These are phyloP conservation scores for Ceryle rudis DNA, from an alignment of 2,797 vertebrate species.

Conservation along the genomic window DNA sequence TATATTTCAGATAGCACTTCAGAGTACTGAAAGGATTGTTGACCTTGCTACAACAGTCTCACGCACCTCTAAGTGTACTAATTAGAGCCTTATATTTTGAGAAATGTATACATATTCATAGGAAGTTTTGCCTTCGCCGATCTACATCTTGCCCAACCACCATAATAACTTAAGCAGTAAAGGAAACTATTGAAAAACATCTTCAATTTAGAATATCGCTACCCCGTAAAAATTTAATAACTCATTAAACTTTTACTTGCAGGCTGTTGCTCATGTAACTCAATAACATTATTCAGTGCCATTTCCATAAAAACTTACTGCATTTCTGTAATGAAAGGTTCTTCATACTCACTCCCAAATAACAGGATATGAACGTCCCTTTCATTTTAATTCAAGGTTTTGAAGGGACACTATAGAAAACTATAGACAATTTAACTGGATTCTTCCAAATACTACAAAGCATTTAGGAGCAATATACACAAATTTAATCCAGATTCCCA, in stretches of 20 bases:
- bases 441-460: not conserved
- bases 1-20: not conserved
- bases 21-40: not conserved
- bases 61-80: not conserved
- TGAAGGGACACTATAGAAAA: not conserved
- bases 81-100: not conserved
- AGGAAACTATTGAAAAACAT: not conserved
- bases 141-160: not conserved
- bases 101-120: not conserved
- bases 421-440: not conserved
- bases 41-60: not conserved
- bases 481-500: not conserved
- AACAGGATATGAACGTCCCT: not conserved
- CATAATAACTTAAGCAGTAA: not conserved
- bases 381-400: not conserved
- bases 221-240: not conserved
- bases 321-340: not conserved
- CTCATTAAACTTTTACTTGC: not conserved
- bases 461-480: rapidly evolving
- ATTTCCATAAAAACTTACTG: not conserved
- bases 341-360: not conserved
- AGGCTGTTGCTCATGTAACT: not conserved
- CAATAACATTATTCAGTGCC: not conserved
- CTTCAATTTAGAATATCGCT: not conserved
- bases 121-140: not conserved